These are phyloP conservation scores for Automeris io DNA, from an alignment of 2,888 invertebrate species.

Conservation along the genomic window DNA sequence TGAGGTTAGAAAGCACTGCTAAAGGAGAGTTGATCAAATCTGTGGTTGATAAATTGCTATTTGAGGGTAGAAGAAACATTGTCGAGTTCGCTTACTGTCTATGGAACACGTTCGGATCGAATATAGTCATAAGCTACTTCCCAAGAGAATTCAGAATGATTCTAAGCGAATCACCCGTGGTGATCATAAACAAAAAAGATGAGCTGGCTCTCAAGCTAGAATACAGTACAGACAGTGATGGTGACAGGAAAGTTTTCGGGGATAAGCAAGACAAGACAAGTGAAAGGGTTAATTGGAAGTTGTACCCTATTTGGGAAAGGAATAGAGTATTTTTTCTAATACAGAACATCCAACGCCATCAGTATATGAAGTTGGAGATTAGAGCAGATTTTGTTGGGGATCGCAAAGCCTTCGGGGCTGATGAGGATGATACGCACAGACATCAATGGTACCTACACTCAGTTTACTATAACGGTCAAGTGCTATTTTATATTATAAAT, in stretches of 20 bases:
- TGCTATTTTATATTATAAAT: conserved; percentile 30
- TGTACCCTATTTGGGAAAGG: conserved; percentile 24
- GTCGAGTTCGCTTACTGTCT: conserved; percentile 28
- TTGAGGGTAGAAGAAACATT: conserved; percentile 14
- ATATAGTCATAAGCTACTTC: conserved; percentile 23
- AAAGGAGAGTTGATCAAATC: neutral
- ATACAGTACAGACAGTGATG: conserved; percentile 10
- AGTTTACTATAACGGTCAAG: conserved; percentile 14
- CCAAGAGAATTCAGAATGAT: conserved; percentile 24
- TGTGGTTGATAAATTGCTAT: conserved; percentile 22
- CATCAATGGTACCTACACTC: conserved; percentile 29
- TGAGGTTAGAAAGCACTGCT: neutral
- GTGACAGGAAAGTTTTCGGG: conserved; percentile 24
- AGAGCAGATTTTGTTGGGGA: conserved; percentile 19
- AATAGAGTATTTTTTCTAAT: conserved; percentile 27
- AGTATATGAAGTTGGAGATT: conserved; percentile 28
- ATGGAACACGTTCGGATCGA: conserved; percentile 19
- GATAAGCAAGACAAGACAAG: conserved; percentile 20
- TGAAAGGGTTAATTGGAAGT: conserved; percentile 25
- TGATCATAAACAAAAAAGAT: conserved; percentile 24
- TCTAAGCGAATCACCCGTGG: conserved; percentile 20
- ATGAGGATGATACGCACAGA: conserved; percentile 12
- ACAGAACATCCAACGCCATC: conserved; percentile 19
- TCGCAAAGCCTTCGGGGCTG: conserved; percentile 24
- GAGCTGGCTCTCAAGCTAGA: conserved; percentile 26